Base-by-base conservation (phyloP, 2,113 vertebrate species). In the Pterophyllum scalare region DNA sequence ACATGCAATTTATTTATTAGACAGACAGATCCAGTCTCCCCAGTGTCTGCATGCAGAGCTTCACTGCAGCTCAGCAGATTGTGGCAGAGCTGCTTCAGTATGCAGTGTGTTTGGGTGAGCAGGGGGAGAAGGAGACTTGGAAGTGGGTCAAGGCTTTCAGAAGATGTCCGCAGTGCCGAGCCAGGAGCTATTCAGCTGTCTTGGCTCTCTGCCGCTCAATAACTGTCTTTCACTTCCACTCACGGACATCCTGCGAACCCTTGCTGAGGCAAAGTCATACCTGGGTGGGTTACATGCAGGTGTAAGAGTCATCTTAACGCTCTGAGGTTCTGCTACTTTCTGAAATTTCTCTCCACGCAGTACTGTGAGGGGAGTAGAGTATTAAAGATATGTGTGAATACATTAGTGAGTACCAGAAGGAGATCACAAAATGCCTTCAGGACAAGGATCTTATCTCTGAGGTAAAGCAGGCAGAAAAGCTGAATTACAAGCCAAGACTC, bases 71-170 rank as follows among this genome's bases (percentile, higher is more conserved):
- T 89, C 92, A 83, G 87, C 86, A 90, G 82, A 88, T 72, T 89
- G 86, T 61, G 43, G 83, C 79, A 75, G 81, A 83, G 90, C 88
- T 88, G 84, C 87, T 91, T 88, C 82, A 40, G 67, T 85, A 93
- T 91, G 92, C 87, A 91, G 86, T 56, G 4, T 40, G 84, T 89
- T 83, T 84, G 81, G 81, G 75, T 81, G 77, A 35, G 77, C n/a
- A 7, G 22, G 5, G 82, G 22, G 79, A 17, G 61, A 79, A 7
- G 84, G 86, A 52, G 64, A 84, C 54, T 43, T 89, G 86, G 91
- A 94, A 94, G 82, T 93, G 91, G 92, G 92, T 93, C 94, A 95
- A 94, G 67, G 91, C 90, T 92, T 92, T 84, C 46, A 85, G 85
- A 90, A 93, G 91, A 91, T 14, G 78, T 88, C 80, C 64, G 56